A percentile compares a stretch with the other conserved stretches of the same genome.
phyloP scores from a whole-genome alignment of 2,113 vertebrate species.

The Hemichromis elongatus region DNA sequence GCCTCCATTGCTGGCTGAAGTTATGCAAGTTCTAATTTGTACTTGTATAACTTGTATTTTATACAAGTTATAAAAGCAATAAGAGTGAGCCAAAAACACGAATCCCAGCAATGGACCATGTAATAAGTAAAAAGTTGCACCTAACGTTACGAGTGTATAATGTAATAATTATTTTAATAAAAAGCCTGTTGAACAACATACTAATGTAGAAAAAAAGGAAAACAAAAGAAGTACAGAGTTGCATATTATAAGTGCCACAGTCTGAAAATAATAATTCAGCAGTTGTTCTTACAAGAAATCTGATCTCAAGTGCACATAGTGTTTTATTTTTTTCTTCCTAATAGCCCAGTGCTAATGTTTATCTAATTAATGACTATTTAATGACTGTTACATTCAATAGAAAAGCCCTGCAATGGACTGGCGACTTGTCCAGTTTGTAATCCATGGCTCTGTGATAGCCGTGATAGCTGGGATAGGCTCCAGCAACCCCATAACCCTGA shows the following conservation, averaged over 20 bases:
- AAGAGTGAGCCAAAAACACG: neutral
- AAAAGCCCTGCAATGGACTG: neutral
- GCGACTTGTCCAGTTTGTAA: neutral
- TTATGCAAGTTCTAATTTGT: neutral
- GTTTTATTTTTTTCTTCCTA: neutral
- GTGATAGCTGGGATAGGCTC: neutral
- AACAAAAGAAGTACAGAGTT: neutral
- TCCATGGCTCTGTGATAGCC: neutral
- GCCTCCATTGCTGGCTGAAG: neutral
- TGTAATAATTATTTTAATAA: neutral
- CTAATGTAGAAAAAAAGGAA: neutral
- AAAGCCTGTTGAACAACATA: neutral
- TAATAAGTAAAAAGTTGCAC: neutral
- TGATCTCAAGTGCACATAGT: neutral
- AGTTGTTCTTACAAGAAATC: neutral
- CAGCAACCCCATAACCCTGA: neutral
- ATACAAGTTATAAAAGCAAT: neutral
- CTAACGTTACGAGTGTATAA: neutral
- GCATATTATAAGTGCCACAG: neutral
- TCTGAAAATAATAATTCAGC: neutral
- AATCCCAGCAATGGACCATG: neutral
- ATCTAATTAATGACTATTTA: neutral
- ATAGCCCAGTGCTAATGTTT: neutral
- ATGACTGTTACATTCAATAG: neutral
- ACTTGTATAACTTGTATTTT: neutral